Percentiles rank a stretch among this genome's conserved stretches.
Conservation (phyloP, 2,113 vertebrate genomes). For the Spermophilus dauricus region DNA sequence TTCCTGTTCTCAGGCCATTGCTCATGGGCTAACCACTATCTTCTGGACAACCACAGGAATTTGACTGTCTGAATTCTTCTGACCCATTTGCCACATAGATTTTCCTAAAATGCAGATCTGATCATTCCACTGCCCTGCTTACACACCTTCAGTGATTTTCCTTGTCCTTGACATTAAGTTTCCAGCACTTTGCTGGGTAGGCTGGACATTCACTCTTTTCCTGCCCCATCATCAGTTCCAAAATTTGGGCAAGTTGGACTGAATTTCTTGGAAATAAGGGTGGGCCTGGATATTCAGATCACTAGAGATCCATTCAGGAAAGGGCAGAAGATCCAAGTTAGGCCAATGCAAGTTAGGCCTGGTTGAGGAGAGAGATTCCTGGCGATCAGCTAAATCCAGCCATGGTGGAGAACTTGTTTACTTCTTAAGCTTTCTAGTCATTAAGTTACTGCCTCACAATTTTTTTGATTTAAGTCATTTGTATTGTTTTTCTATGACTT, state of each 20-base stretch:
- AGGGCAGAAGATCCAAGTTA: background rate
- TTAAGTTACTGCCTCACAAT: background rate
- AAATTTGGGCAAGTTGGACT: background rate
- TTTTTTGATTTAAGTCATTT: slow-evolving; percentile 17
- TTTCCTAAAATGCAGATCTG: background rate
- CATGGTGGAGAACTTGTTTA: background rate
- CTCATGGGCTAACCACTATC: background rate
- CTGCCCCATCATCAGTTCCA: background rate
- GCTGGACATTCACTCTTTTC: background rate
- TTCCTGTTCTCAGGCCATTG: background rate
- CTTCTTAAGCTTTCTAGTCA: background rate
- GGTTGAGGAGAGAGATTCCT: background rate
- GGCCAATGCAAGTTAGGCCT: background rate
- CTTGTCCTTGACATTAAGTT: slow-evolving; percentile 16
- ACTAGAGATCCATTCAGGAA: background rate
- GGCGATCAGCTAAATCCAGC: background rate
- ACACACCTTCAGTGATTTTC: background rate
- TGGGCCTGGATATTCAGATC: background rate
- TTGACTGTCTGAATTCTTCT: slow-evolving; percentile 23
- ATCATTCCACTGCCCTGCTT: background rate
- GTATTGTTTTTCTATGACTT: background rate
- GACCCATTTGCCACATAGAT: background rate
- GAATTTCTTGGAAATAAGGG: background rate
- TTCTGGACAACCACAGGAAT: background rate
- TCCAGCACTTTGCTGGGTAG: background rate